Conservation (phyloP, 1,140 invertebrate species). For the Papilio machaon region DNA sequence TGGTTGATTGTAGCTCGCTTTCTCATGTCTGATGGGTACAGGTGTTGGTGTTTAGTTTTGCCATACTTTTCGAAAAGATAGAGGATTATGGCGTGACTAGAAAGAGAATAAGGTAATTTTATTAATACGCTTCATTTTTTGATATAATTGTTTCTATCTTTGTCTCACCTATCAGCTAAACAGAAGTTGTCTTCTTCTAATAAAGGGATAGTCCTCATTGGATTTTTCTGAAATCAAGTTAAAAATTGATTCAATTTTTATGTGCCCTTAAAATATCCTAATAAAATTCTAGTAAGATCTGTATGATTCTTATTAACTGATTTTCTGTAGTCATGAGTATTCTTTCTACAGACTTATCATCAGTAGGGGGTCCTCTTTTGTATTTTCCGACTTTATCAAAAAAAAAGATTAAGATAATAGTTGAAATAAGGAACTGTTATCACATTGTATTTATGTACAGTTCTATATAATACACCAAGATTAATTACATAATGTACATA, state of each 20-base stretch:
- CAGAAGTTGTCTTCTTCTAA: constrained; percentile 65
- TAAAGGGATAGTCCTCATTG: constrained; percentile 68
- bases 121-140: neutral
- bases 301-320: too few species aligned
- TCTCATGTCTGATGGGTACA: constrained; percentile 83
- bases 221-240: constrained; percentile 68
- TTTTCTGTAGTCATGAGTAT: too few species aligned
- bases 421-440: neutral
- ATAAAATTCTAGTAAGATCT: too few species aligned
- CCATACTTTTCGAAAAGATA: constrained; percentile 84
- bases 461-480: too few species aligned
- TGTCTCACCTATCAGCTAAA: constrained; percentile 65
- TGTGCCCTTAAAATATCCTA: neutral
- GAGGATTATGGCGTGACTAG: constrained; percentile 83
- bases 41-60: constrained; percentile 71
- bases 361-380: neutral
- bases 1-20: constrained; percentile 83
- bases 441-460: neutral
- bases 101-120: constrained; percentile 42
- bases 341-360: neutral
- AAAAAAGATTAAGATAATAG: neutral
- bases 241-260: neutral
- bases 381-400: neutral
- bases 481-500: too few species aligned
- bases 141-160: neutral